phyloP scores from a whole-genome alignment of 2,113 vertebrate genomes.

The Marmota flaviventris region DNA sequence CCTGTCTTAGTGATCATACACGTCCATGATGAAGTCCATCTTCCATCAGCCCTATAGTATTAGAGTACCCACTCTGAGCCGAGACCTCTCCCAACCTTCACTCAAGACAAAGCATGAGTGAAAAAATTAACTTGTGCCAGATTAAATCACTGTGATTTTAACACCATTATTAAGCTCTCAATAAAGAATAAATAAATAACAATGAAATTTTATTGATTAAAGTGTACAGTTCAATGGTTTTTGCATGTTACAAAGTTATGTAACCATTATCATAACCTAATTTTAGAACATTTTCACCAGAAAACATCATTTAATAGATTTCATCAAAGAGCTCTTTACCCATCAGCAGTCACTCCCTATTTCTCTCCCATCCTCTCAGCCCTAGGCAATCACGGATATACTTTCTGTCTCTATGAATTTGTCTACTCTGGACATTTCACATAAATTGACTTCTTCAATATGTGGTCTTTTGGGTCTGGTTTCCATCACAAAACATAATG shows the following conservation, averaged over 20 bases:
- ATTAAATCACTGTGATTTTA: background rate
- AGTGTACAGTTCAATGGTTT: background rate
- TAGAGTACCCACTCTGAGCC: background rate
- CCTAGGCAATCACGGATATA: background rate
- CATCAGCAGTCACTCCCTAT: background rate
- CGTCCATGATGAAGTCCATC: background rate
- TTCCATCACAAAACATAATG: background rate
- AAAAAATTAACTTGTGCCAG: background rate
- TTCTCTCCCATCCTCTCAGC: background rate
- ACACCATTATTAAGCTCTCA: slow-evolving; percentile 6
- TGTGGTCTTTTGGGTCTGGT: background rate
- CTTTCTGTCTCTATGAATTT: slow-evolving; percentile 51
- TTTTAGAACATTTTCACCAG: slow-evolving; percentile 10
- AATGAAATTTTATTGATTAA: background rate
- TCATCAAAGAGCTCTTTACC: slow-evolving; percentile 23
- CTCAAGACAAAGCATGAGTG: background rate
- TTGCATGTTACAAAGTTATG: background rate
- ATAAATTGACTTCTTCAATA: background rate
- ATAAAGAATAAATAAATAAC: background rate
- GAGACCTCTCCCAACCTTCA: background rate
- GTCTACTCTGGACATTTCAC: background rate
- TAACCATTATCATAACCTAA: background rate
- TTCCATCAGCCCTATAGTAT: background rate
- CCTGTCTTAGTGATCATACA: background rate
- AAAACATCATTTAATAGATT: slow-evolving; percentile 55